Conservation (phyloP, 2,797 vertebrate species). For the Coendou prehensilis region DNA sequence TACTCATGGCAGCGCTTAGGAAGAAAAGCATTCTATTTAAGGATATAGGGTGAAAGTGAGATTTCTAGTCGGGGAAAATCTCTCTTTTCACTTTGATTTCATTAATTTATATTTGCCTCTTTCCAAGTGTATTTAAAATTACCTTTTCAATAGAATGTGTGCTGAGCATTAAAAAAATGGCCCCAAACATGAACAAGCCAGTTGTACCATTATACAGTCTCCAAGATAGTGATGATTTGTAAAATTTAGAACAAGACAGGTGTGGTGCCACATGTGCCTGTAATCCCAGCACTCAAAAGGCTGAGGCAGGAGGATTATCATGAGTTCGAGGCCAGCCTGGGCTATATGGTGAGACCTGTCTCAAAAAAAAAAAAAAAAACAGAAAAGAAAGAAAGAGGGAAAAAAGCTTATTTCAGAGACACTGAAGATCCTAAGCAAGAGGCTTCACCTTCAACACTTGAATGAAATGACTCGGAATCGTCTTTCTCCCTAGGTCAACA, state of each 20-base stretch:
- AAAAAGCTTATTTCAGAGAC: background rate
- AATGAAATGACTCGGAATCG: background rate
- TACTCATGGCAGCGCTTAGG: background rate
- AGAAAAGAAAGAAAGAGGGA: accelerated
- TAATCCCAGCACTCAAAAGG: background rate
- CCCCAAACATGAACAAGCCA: background rate
- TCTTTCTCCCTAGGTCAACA: background rate
- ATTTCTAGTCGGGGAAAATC: background rate
- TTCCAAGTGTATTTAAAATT: slow-evolving; percentile 18
- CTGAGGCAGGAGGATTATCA: background rate
- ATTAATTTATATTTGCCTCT: slow-evolving; percentile 41
- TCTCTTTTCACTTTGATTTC: background rate
- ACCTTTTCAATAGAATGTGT: background rate
- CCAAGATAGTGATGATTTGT: background rate
- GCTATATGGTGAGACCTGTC: background rate
- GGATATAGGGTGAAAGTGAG: background rate
- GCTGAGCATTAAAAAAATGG: background rate
- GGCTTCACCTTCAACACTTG: background rate
- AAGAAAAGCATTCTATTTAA: slow-evolving; percentile 13
- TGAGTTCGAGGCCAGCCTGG: background rate
- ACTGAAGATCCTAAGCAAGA: background rate
- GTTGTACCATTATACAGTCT: background rate
- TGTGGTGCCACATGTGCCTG: background rate
- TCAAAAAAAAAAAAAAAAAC: background rate
- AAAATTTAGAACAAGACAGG: background rate